Conservation (phyloP, 2,888 invertebrate species). For the Petrolisthes cinctipes region DNA sequence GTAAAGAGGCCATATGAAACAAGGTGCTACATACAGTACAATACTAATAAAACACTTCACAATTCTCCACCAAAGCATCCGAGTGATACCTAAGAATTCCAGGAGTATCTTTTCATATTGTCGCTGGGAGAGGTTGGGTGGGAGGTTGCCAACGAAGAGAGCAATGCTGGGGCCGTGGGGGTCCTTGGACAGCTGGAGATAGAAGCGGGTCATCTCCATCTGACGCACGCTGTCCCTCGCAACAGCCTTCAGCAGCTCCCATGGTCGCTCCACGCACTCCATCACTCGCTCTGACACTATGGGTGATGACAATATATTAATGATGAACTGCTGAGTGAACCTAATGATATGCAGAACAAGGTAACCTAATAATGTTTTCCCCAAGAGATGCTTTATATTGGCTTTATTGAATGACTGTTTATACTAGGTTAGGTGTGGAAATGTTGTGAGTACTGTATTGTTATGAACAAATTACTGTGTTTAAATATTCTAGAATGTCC, state of each 20-base stretch:
- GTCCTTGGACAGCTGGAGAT: constrained; percentile 97
- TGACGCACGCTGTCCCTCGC: constrained; percentile 74
- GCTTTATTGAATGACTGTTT: background rate
- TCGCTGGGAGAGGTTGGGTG: constrained; percentile 94
- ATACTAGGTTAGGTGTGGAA: background rate
- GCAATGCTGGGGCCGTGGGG: constrained; percentile 98
- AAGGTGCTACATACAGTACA: background rate
- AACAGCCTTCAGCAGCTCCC: constrained; percentile 85
- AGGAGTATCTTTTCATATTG: constrained; percentile 98
- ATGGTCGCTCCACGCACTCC: constrained; percentile 75
- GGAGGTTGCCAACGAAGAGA: constrained; percentile 96
- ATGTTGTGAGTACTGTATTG: background rate
- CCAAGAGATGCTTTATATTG: background rate
- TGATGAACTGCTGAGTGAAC: no score
- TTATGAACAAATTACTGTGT: no score
- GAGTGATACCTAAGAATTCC: constrained; percentile 85
- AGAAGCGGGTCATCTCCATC: constrained; percentile 98
- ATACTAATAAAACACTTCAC: background rate
- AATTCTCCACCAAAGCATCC: background rate
- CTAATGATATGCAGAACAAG: no score
- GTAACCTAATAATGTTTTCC: no score
- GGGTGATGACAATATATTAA: constrained; percentile 65
- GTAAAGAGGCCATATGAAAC: no score
- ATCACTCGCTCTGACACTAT: constrained; percentile 86
- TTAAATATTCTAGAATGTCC: no score